A percentile compares a stretch with the other conserved stretches of the same genome.
Conservation (phyloP, 2,888 invertebrate species). For the Spisula subtruncata region DNA sequence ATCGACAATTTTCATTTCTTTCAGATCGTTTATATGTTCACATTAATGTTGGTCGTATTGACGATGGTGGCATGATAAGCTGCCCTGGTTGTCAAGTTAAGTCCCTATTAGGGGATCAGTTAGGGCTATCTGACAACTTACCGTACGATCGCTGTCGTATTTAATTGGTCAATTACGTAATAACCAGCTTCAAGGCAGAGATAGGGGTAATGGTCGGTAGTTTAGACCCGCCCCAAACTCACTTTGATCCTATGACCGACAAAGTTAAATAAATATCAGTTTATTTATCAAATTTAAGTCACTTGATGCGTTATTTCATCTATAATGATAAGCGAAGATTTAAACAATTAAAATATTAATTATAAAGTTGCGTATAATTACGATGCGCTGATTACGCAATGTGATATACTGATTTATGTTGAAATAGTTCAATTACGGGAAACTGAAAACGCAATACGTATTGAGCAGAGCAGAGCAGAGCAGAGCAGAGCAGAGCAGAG, state of each 20-base stretch:
- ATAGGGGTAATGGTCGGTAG: conserved; percentile 27
- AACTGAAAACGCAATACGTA: too few species aligned
- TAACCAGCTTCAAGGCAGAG: conserved; percentile 24
- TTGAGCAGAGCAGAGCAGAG: too few species aligned
- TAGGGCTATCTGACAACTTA: conserved; percentile 34
- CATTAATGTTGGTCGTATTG: background rate
- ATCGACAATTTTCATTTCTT: conserved; percentile 34
- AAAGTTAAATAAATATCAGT: background rate
- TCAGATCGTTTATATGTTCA: conserved; percentile 12
- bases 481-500: background rate
- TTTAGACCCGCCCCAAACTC: conserved; percentile 29
- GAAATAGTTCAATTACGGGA: too few species aligned
- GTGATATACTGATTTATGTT: too few species aligned
- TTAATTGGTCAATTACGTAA: conserved; percentile 33
- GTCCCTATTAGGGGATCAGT: conserved; percentile 35
- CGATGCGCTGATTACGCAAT: background rate
- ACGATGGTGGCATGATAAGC: conserved; percentile 26
- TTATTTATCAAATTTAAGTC: background rate
- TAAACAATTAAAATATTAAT: background rate
- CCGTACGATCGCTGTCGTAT: conserved; percentile 23
- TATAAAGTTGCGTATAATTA: background rate
- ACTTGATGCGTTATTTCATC: background rate
- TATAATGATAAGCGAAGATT: background rate
- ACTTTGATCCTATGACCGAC: conserved; percentile 11
- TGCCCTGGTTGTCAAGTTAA: conserved; percentile 44